Evolutionary conservation across 2,113 vertebrate species (phyloP), one percentile per base, ranked within the genome.

Genomic region (Lipotes vexillifer): DNA sequence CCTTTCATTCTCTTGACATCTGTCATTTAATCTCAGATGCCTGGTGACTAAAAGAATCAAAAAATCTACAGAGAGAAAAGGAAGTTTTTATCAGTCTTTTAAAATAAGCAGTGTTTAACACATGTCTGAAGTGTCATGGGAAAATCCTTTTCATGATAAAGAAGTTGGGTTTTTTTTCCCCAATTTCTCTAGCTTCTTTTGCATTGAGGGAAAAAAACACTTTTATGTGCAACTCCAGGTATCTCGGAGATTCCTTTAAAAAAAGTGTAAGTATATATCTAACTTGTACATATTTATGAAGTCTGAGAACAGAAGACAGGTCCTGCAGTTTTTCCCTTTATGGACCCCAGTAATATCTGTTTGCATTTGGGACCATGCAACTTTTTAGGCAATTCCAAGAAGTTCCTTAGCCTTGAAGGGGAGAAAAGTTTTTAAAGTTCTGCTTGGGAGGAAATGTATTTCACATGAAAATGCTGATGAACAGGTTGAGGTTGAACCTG

Each of bases 91-190:
- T 52, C 31, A 2, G 31, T 78, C 69, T 82, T 78, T 88, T 61
- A 44, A 93, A 83, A 49, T 31, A 68, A 74, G 25, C 12, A 44
- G 44, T 46, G 7, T 89, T 91, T 68, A 46, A 61, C 29, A 38
- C 8, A 36, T 66, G 13, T 27, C 18, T 44, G 68, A 65, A 72
- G 14, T n/a, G 23, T 93, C 11, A 52, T 15, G n/a, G 88, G 61
- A 46, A 94, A 86, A 89, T 90, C n/a, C 36, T 94, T 57, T 93
- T 81, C 8, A 6, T 83, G 94, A 74, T 61, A 90, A 71, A n/a
- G 27, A 65, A 29, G 18, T 25, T 66, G 6, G 59, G 29, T 49
- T 77, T 31, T 5, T 31, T 13, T 5, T 18, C 65, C 17, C 46
- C 74, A 52, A 12, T 71, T 92, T 97, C 8, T 93, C 11, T 63